Percentiles rank a stretch among this genome's conserved stretches.
Evolutionary conservation across 2,888 invertebrate species (phyloP).

Genomic region (Apocheima hispidaria): DNA sequence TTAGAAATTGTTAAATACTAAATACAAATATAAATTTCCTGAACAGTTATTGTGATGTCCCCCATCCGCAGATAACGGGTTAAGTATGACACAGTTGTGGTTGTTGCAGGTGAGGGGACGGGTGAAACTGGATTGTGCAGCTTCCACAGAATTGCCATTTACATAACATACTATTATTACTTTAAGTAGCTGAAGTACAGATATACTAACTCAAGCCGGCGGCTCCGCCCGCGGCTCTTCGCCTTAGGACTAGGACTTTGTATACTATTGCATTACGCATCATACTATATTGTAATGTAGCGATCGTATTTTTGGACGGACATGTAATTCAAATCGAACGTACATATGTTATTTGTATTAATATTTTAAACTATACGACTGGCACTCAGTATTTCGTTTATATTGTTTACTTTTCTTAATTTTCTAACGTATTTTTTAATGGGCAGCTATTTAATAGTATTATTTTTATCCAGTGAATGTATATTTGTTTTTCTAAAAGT

Average conservation of each 20-base stretch:
- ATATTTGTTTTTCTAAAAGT: conserved; percentile 60
- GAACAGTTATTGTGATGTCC: no score
- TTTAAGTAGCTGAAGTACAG: conserved; percentile 54
- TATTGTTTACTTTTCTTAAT: conserved; percentile 41
- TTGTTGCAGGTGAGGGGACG: conserved; percentile 65
- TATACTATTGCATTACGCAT: conserved; percentile 71
- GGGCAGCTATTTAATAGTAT: conserved; percentile 66
- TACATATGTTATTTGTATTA: conserved; percentile 72
- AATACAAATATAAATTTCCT: no score
- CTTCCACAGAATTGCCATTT: conserved; percentile 83
- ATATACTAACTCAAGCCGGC: conserved; percentile 31
- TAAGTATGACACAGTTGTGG: background rate
- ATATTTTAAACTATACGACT: conserved; percentile 63
- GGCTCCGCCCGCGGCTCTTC: conserved; percentile 45
- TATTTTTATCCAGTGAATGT: conserved; percentile 62
- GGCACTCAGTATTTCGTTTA: conserved; percentile 74
- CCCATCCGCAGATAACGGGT: no score
- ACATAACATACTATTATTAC: conserved; percentile 64
- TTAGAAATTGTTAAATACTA: no score
- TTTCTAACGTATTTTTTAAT: conserved; percentile 47
- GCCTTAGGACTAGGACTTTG: conserved; percentile 75
- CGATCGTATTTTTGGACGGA: conserved; percentile 75
- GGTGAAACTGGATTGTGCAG: conserved; percentile 67
- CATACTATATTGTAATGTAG: conserved; percentile 65
- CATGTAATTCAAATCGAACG: conserved; percentile 62